Conservation (phyloP, 2,888 invertebrate genomes). For the Troides aeacus region DNA sequence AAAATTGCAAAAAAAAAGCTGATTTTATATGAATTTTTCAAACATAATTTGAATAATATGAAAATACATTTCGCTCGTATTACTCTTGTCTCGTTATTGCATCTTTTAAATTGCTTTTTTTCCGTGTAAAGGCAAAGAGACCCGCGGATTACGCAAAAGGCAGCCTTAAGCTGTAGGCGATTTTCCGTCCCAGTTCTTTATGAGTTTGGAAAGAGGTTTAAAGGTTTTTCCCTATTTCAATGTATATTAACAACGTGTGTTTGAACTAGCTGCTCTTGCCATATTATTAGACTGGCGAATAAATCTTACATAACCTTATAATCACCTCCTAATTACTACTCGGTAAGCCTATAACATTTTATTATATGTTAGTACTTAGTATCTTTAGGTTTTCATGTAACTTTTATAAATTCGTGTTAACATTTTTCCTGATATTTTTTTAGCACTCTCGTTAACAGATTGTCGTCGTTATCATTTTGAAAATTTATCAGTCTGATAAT, state of each 20-base stretch:
- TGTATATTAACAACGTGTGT: conserved; percentile 33
- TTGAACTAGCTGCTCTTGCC: conserved; percentile 22
- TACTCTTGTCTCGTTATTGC: conserved; percentile 17
- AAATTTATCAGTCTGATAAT: no score
- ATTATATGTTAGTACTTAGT: no score
- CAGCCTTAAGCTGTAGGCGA: conserved; percentile 57
- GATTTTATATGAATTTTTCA: not conserved
- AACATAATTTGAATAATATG: conserved; percentile 1
- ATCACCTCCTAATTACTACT: no score
- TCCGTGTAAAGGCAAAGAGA: conserved; percentile 43
- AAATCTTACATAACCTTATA: conserved; percentile 11
- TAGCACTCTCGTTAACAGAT: no score
- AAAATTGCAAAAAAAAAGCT: no score
- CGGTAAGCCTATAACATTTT: no score
- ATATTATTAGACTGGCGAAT: conserved; percentile 14
- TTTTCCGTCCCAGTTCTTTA: conserved; percentile 50
- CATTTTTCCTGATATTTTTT: no score
- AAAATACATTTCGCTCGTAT: conserved; percentile 4
- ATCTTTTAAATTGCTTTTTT: conserved; percentile 50
- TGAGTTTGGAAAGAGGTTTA: conserved; percentile 37
- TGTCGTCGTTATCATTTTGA: no score
- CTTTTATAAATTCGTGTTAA: no score
- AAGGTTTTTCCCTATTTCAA: conserved; percentile 45
- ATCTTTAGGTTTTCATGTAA: no score
- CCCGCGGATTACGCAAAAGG: conserved; percentile 51